Base-by-base conservation (phyloP, 1,140 invertebrate species). In the Stegodyphus mimosarum region DNA sequence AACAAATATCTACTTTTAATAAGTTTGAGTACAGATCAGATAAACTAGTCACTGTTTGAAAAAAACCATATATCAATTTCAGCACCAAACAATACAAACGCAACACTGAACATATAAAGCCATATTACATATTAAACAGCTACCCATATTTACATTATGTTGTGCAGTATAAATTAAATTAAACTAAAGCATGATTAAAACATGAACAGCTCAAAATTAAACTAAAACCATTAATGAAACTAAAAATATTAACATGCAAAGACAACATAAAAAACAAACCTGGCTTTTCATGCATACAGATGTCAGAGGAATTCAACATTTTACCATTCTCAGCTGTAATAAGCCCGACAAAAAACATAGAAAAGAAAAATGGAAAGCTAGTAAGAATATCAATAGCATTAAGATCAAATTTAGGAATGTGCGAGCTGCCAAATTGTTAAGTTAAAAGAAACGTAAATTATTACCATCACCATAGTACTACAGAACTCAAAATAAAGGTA, bases 271-370 rank as follows among this genome's bases (percentile, higher is more conserved):
- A 69, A 75, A 84, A 84, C 81, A 75, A 84, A 84, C 81, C 81
- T 84, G 81, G 50, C 52, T 76, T 73, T 17, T 84, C 72, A 84
- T 69, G 15, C 51, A 18, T n/a, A 84, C 17, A 53, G 72, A n/a
- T 75, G 50, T 69, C 73, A 18, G 72, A 55, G 49, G 81, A 64
- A 60, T 70, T 50, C 72, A 60, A 84, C 51, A 60, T 84, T 84
- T 84, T 84, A 76, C 55, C n/a, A 67, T 17, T 69, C 2, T 48
- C 73, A 18, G 51, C 81, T 84, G 81, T 17, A 18, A 74, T 60
- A 75, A 75, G 63, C 72, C 73, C 51, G 70, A 76, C 7, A 83
- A 83, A 51, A 84, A 84, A 84, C 75, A 72, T 75, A 75, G 76
- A 66, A 84, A 84, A 75, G 53, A 50, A 75, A 84, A 83, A 83